Evolutionary conservation across 2,888 invertebrate species (phyloP).

Genomic region (Phasia obesa): DNA sequence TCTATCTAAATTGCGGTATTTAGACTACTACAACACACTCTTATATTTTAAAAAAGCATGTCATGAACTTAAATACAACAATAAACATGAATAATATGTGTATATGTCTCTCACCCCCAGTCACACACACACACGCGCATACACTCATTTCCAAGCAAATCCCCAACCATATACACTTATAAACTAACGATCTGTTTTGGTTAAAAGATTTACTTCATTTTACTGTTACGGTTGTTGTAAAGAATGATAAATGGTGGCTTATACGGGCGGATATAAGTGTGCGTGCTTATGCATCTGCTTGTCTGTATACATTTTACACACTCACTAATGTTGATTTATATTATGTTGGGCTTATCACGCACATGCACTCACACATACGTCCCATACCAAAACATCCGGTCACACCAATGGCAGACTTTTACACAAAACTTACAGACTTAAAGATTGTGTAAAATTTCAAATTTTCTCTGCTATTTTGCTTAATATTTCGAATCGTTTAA

Average conservation of each 20-base stretch:
- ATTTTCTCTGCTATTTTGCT: conserved; percentile 31
- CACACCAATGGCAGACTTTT: conserved; percentile 2
- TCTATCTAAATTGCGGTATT: conserved; percentile 6
- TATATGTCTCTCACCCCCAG: neutral
- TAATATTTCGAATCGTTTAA: conserved; percentile 17
- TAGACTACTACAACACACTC: neutral
- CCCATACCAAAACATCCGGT: neutral
- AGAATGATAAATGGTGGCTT: conserved; percentile 52
- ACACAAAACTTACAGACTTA: conserved; percentile 11
- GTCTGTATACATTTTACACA: neutral
- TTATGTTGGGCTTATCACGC: conserved; percentile 51
- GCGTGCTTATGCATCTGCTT: neutral
- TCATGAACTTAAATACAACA: conserved; percentile 29
- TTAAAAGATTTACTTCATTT: conserved; percentile 37
- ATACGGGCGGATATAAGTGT: neutral
- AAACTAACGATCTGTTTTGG: conserved; percentile 29
- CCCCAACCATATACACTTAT: neutral
- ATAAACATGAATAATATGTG: conserved; percentile 3
- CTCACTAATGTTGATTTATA: conserved; percentile 48
- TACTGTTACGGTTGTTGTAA: conserved; percentile 18
- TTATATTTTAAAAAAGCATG: conserved; percentile 21
- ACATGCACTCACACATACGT: neutral
- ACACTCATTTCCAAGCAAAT: neutral
- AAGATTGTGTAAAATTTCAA: conserved; percentile 33
- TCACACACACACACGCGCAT: neutral